Evolutionary conservation across 2,888 invertebrate genomes (phyloP).

Genomic region (Petrolisthes cinctipes): DNA sequence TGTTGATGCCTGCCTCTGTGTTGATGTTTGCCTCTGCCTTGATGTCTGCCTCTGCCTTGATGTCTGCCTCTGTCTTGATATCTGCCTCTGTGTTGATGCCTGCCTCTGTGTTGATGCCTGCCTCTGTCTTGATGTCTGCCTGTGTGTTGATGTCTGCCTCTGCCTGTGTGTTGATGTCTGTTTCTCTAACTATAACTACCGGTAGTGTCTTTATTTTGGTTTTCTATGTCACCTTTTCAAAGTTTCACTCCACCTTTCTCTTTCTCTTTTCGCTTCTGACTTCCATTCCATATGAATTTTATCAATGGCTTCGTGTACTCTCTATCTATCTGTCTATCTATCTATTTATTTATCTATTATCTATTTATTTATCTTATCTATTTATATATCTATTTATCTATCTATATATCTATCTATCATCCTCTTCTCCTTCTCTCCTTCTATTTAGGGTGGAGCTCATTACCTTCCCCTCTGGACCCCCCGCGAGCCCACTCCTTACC

Average conservation of each 20-base stretch:
- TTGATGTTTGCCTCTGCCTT: no score
- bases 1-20: no score
- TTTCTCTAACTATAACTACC: background rate
- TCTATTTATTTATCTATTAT: background rate
- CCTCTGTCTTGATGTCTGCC: no score
- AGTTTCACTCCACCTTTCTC: background rate
- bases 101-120: no score
- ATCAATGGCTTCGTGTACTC: background rate
- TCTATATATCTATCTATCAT: background rate
- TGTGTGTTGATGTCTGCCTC: no score
- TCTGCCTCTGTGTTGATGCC: no score
- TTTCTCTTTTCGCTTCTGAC: background rate
- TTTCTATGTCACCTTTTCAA: background rate
- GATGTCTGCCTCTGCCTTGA: no score
- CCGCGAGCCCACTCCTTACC: background rate
- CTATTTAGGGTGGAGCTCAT: background rate
- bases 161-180: background rate
- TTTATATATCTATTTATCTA: background rate
- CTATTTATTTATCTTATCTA: background rate
- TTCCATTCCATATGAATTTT: background rate
- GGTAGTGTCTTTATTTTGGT: background rate
- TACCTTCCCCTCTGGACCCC: background rate
- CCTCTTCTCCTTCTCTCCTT: background rate
- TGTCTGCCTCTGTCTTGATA: no score
- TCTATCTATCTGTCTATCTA: background rate